Evolutionary conservation across 2,888 invertebrate species (phyloP).

Genomic region (Ochropleura leucogaster): DNA sequence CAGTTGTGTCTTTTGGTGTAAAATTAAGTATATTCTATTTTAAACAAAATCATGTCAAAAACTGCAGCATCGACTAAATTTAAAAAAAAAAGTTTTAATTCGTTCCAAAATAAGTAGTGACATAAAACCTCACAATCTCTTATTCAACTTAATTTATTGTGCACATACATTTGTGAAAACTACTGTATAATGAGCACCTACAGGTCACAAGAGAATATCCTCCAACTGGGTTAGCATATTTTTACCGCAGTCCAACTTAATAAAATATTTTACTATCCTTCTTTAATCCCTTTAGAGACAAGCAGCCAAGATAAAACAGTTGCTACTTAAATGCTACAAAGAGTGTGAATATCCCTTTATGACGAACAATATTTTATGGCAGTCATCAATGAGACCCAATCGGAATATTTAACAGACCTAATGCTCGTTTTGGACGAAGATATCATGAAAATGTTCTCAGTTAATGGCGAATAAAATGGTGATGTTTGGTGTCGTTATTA

Average conservation of each 20-base stretch:
- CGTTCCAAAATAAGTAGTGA: slow-evolving; percentile 13
- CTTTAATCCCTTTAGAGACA: slow-evolving; percentile 21
- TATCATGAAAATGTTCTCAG: slow-evolving; percentile 39
- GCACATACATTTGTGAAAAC: slow-evolving; percentile 29
- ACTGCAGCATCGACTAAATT: background rate
- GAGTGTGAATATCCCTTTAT: slow-evolving; percentile 69
- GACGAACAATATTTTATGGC: slow-evolving; percentile 62
- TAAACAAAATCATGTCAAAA: background rate
- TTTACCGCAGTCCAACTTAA: slow-evolving; percentile 32
- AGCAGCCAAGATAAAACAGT: slow-evolving; percentile 41
- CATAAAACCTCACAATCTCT: slow-evolving; percentile 22
- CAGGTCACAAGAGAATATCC: slow-evolving; percentile 39
- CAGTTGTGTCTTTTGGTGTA: no score
- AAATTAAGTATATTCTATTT: no score
- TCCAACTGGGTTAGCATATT: slow-evolving; percentile 35
- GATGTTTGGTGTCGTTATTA: slow-evolving; percentile 38
- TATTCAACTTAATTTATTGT: slow-evolving; percentile 36
- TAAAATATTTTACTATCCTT: slow-evolving; percentile 30
- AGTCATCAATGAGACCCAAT: slow-evolving; percentile 64
- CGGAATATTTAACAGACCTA: slow-evolving; percentile 64
- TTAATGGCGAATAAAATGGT: slow-evolving; percentile 53
- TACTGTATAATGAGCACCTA: slow-evolving; percentile 23
- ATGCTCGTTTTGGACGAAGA: slow-evolving; percentile 46
- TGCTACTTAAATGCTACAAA: slow-evolving; percentile 69
- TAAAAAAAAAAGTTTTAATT: slow-evolving; percentile 17